A percentile compares a stretch with the other conserved stretches of the same genome.
phyloP scores from a whole-genome alignment of 2,113 vertebrate genomes.

The Casuarius casuarius region DNA sequence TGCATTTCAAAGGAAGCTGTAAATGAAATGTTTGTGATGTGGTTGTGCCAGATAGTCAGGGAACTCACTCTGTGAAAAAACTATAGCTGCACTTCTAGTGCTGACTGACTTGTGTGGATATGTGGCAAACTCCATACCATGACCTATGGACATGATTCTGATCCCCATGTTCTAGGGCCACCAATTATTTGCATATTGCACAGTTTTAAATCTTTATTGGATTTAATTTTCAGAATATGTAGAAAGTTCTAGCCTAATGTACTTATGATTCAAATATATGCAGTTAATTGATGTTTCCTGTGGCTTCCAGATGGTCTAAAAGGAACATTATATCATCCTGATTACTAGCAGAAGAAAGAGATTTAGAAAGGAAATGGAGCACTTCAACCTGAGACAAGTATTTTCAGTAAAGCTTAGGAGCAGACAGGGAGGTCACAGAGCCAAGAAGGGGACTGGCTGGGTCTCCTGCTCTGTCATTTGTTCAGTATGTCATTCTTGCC shows the following conservation, averaged over 20 bases:
- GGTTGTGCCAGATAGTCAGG: not conserved
- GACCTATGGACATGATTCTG: not conserved
- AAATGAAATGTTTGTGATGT: conserved; percentile 32
- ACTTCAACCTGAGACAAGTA: conserved; percentile 60
- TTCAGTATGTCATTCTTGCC: not conserved
- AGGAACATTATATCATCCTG: conserved; percentile 50
- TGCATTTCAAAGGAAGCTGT: conserved; percentile 8
- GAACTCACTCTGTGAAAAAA: not conserved
- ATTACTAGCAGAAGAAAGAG: conserved; percentile 54
- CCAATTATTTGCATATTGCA: conserved; percentile 32
- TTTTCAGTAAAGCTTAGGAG: not conserved
- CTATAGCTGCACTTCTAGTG: not conserved
- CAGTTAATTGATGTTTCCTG: conserved; percentile 67
- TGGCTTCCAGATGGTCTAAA: conserved; percentile 73
- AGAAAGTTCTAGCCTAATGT: conserved; percentile 45
- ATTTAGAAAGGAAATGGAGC: conserved; percentile 55
- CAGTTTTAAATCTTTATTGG: conserved; percentile 16
- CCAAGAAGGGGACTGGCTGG: not conserved
- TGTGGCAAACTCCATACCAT: not conserved
- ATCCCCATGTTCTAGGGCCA: not conserved
- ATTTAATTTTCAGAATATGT: conserved; percentile 45
- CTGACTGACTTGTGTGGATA: not conserved
- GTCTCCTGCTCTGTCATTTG: not conserved
- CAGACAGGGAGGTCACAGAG: not conserved
- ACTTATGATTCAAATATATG: conserved; percentile 72